Evolutionary conservation across 2,888 invertebrate species (phyloP).

Genomic region (Macaria liturata): DNA sequence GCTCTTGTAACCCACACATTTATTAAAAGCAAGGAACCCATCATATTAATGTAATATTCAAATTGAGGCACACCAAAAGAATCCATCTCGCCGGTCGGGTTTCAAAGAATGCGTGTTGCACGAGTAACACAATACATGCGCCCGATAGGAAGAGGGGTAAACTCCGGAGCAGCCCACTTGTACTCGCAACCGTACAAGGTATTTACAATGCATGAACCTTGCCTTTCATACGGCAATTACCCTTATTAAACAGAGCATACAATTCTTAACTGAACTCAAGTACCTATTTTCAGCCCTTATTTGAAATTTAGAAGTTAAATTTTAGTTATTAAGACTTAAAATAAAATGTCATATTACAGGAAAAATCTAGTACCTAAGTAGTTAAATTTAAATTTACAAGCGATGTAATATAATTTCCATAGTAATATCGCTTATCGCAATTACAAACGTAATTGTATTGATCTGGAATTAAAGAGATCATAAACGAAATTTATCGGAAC

Average conservation of each 20-base stretch:
- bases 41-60: constrained; percentile 77
- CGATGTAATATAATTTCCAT: too few relatives aligned
- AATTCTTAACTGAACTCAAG: too few relatives aligned
- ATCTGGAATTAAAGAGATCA: constrained; percentile 5
- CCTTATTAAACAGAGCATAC: constrained; percentile 12
- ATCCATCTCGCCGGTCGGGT: constrained; percentile 68
- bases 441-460: not conserved
- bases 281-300: too few relatives aligned
- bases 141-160: constrained; percentile 51
- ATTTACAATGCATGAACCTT: constrained; percentile 7
- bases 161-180: constrained; percentile 22
- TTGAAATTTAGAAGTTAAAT: too few relatives aligned
- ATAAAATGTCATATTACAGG: too few relatives aligned
- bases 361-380: too few relatives aligned
- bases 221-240: constrained; percentile 15
- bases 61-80: constrained; percentile 75
- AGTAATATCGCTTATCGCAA: not conserved
- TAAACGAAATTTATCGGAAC: constrained; percentile 8
- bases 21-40: constrained; percentile 60
- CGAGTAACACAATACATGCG: constrained; percentile 73
- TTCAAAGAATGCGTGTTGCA: constrained; percentile 71
- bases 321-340: too few relatives aligned
- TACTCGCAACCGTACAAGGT: constrained; percentile 7
- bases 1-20: constrained; percentile 33
- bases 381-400: too few relatives aligned